Evolutionary conservation across 2,888 invertebrate genomes (phyloP).

Genomic region (Bimastos eiseni): DNA sequence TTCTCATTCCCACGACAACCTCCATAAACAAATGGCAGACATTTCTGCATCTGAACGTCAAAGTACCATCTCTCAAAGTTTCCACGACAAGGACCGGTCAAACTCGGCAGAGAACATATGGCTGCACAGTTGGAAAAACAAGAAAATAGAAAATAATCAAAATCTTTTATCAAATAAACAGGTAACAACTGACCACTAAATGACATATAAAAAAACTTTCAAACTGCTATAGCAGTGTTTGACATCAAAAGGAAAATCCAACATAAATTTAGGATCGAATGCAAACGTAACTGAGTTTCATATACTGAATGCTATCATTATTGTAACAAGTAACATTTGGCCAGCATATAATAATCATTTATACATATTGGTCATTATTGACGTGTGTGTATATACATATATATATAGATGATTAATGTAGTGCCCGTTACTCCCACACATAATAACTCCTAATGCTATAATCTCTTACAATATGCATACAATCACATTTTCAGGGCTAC

Average conservation of each 20-base stretch:
- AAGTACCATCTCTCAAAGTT: slow-evolving; percentile 74
- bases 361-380: too few species aligned
- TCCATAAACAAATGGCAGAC: slow-evolving; percentile 75
- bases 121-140: slow-evolving; percentile 36
- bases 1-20: slow-evolving; percentile 86
- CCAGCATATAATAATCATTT: too few species aligned
- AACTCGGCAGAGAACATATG: slow-evolving; percentile 69
- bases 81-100: slow-evolving; percentile 74
- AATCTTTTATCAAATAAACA: background rate
- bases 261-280: background rate
- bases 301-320: background rate
- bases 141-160: background rate
- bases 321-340: too few species aligned
- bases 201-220: background rate
- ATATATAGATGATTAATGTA: too few species aligned
- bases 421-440: too few species aligned
- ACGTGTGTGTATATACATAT: too few species aligned
- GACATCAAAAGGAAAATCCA: background rate
- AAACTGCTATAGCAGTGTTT: background rate
- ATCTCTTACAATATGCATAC: too few species aligned
- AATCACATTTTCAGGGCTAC: too few species aligned
- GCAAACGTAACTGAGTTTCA: background rate
- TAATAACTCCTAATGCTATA: too few species aligned
- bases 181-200: background rate
- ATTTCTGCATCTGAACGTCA: slow-evolving; percentile 68